Base-by-base conservation (phyloP, 2,113 vertebrate species). In the Hystrix brachyura region DNA sequence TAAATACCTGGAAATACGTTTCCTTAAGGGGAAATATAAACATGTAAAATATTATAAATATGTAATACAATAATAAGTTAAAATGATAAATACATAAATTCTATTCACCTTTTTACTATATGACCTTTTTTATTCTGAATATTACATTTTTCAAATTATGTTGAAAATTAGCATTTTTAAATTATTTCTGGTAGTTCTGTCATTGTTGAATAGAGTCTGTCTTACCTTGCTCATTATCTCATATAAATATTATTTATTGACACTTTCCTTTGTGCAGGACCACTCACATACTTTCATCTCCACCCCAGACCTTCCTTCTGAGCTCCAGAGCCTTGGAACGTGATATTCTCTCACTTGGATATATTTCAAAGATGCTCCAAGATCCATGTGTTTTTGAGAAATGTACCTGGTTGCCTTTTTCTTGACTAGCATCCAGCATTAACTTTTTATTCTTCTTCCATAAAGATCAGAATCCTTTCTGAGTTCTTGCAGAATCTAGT, bases 101-200 rank as follows among this genome's bases (percentile, higher is more conserved):
- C 83, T 90, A 3, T 84, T 80, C 29, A 46, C 21, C 34, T 38
- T 38, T 38, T 38, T 38, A 38, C 38, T 91, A 4, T 15, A 79
- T 79, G 64, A 80, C 34, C 43, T 64, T 91, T 79, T 79, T 94
- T 74, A 69, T 69, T 84, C 38, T 82, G 69, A 88, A 84, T 60
- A 46, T 15, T 60, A 67, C 14, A 71, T 87, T 51, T 94, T 96
- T 78, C 18, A 96, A 92, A 79, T 95, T 82, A 82, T 71, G 18
- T 79, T 79, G 34, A 89, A 90, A 92, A 64, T 67, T 57, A 90
- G 25, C 53, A 80, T 80, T 84, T 94, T 91, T 71, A 69, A 60
- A 27, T 94, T 78, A 59, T 62, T 92, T 94, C 32, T 72, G 4
- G 4, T 95, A 93, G 51, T 84, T 94, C 46, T 93, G 11, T 83